phyloP scores from a whole-genome alignment of 2,888 invertebrate genomes.

The Strigamia crassipes region DNA sequence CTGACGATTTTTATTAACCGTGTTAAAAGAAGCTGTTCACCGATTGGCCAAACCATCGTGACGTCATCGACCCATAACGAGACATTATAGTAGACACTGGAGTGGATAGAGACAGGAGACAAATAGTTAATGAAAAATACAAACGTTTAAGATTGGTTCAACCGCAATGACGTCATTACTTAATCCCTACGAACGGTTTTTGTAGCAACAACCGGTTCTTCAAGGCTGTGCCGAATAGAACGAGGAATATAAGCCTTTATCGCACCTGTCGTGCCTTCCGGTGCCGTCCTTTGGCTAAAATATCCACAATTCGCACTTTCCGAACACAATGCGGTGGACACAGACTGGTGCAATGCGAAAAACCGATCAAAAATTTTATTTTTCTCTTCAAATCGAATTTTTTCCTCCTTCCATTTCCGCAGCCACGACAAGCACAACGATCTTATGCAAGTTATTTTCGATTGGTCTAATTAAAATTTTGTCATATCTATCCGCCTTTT shows the following conservation, averaged over 20 bases:
- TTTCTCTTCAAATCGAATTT: too few relatives aligned
- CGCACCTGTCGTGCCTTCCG: too few relatives aligned
- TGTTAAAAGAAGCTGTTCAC: background rate
- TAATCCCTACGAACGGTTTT: too few relatives aligned
- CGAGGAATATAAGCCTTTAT: too few relatives aligned
- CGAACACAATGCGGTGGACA: background rate
- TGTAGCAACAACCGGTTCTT: too few relatives aligned
- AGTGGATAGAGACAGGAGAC: too few relatives aligned
- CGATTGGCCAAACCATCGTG: background rate
- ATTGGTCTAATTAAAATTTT: background rate
- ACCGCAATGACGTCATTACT: too few relatives aligned
- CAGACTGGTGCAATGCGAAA: conserved; percentile 18
- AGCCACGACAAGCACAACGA: background rate
- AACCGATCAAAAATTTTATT: background rate
- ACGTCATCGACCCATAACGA: background rate
- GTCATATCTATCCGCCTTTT: background rate
- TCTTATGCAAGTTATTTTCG: background rate
- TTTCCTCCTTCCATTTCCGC: background rate
- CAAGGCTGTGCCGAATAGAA: too few relatives aligned
- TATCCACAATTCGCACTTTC: background rate
- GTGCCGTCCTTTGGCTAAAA: background rate
- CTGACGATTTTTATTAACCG: too few relatives aligned
- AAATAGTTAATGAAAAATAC: too few relatives aligned
- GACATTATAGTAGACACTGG: too few relatives aligned
- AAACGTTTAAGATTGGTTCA: too few relatives aligned